phyloP scores from a whole-genome alignment of 2,888 invertebrate species.

The Cantharis rustica region DNA sequence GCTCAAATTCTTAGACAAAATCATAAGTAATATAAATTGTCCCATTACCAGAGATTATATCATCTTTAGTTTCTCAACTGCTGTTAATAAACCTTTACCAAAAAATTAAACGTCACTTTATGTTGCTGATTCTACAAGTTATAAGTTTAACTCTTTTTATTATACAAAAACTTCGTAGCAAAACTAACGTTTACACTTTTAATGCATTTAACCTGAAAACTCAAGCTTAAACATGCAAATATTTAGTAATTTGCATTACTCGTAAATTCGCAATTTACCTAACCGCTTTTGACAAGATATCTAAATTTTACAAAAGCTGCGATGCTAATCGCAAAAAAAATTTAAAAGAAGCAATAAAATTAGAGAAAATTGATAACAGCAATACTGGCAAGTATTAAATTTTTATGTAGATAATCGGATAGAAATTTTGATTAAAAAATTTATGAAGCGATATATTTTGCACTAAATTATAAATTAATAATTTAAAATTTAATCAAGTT shows the following conservation, averaged over 20 bases:
- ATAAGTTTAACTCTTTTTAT: background rate
- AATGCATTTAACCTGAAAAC: background rate
- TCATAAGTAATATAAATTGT: constrained; percentile 3
- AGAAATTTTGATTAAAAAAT: background rate
- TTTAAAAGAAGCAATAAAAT: background rate
- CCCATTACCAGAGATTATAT: background rate
- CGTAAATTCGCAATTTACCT: background rate
- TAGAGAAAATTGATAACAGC: background rate
- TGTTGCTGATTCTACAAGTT: background rate
- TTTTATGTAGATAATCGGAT: background rate
- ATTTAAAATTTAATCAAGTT: background rate
- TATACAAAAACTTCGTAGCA: background rate
- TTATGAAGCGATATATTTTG: background rate
- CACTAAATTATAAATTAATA: background rate
- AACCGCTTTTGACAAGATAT: background rate
- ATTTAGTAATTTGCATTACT: background rate
- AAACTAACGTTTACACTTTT: background rate
- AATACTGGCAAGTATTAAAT: background rate
- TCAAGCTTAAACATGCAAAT: background rate
- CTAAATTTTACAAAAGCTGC: background rate
- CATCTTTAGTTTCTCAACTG: background rate
- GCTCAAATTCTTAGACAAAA: constrained; percentile 10
- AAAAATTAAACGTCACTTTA: background rate
- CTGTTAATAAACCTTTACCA: background rate
- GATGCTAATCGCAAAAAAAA: background rate